Base-by-base conservation (phyloP, 2,797 vertebrate genomes). In the Myripristis murdjan region DNA sequence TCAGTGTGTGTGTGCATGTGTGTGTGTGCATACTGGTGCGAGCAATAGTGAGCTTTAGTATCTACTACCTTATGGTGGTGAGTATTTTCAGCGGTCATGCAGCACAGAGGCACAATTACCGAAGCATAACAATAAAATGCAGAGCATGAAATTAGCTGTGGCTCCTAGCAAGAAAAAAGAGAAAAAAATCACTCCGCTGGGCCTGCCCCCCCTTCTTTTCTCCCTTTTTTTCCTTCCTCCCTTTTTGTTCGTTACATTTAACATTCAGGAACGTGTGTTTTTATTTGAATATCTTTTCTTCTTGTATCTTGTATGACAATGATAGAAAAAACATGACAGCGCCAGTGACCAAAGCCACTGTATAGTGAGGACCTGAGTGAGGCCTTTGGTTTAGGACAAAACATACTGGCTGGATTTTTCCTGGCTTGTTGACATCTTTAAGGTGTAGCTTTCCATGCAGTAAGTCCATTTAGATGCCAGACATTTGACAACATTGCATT, bases 61-160 rank as follows among this genome's bases (percentile, higher is more conserved):
- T 20, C 33, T 16, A 20, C 23, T 49, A 44, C 48, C 61, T 61
- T 64, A 48, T 53, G 31, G 63, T 43, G 46, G 57, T 24, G 41
- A 28, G 14, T 47, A 47, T 57, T 53, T 18, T 39, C 56, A 57
- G 46, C 39, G 33, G 63, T 80, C 85, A 79, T 68, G 70, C 76
- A 53, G 62, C 75, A 63, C 79, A 60, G 48, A 70, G 81, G 70
- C 63, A 69, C 79, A 86, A 86, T 82, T 87, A 85, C 75, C 84
- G 83, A 91, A 82, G 92, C 89, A 78, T 92, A 82, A 87, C 85
- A 67, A 70, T 77, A 89, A 91, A 91, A 91, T 84, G 81, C 90
- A 83, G 81, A 89, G 89, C 88, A 92, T 93, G 90, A 93, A 93
- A 93, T 93, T 91, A 92, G 87, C 88, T 89, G 81, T 80, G 80